Base-by-base conservation (phyloP, 2,797 vertebrate genomes). In the Ambastaia sidthimunki region DNA sequence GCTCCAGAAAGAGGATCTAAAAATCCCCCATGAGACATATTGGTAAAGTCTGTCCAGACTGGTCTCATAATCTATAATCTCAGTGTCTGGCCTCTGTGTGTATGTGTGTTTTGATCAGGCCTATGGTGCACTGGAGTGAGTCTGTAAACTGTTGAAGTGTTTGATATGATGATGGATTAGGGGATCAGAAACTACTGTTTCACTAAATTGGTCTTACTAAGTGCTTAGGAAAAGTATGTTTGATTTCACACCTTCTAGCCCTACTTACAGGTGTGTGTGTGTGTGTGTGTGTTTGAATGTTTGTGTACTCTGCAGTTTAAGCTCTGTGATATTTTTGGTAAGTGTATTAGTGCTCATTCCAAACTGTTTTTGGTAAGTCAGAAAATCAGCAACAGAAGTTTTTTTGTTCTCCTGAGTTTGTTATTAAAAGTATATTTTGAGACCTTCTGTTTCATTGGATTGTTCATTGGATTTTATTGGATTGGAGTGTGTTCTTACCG, bases 201-300 rank as follows among this genome's bases (percentile, higher is more conserved):
- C 25, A 21, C 41, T 62, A 48, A 70, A 78, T 44, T 66, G 59
- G 65, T 65, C 25, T 12, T 31, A 37, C 19, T 23, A n/a, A 52
- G 19, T 28, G 16, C 31, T 70, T 76, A 63, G 3, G 21, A 19
- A 55, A 25, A 15, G 70, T 4, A 44, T 21, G 7, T 63, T 71
- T 31, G 7, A 74, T 76, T 75, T 76, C 25, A 74, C 71, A 68
- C 28, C 10, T 68, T 44, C 7, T 65, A 37, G 60, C 37, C 25
- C 25, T 44, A 25, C 19, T 18, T 28, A 25, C 21, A 15, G 57
- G 57, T 59, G 21, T 57, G 19, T 1, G 54, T 4, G 18, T 52
- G 50, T 21, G 54, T 21, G 54, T 9, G 19, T 55, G 54, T 9
- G 54, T 21, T 19, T 4, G 10, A 16, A 54, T 25, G 57, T 25